phyloP scores from a whole-genome alignment of 2,113 vertebrate species.

The Mustela nigripes region DNA sequence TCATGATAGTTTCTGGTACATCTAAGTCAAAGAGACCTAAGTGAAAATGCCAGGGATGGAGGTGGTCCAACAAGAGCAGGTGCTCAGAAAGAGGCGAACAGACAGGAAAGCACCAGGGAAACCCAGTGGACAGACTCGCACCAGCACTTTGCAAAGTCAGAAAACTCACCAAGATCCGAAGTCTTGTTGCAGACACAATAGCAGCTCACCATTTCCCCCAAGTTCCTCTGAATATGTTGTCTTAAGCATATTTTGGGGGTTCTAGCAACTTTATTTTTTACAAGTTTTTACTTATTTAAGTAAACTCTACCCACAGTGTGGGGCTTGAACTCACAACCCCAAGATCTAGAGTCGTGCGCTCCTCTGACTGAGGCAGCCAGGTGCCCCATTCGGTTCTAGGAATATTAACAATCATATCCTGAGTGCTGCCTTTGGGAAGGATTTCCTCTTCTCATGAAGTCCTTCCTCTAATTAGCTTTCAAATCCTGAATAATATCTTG shows the following conservation, averaged over 20 bases:
- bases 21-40: not conserved
- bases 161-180: not conserved
- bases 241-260: not conserved
- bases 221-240: not conserved
- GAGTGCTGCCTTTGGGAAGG: not conserved
- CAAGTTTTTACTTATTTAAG: not conserved
- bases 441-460: not conserved
- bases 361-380: not conserved
- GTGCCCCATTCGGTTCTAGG: not conserved
- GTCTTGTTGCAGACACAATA: not conserved
- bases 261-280: not conserved
- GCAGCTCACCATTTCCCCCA: not conserved
- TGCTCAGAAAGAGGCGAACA: not conserved
- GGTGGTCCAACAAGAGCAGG: not conserved
- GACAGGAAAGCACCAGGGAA: not conserved
- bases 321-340: too few species aligned
- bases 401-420: not conserved
- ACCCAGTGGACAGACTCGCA: not conserved
- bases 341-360: too few species aligned
- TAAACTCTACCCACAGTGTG: too few species aligned
- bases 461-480: slow-evolving; percentile 2
- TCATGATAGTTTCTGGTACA: not conserved
- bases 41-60: not conserved
- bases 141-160: not conserved
- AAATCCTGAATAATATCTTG: not conserved